Percentiles rank a stretch among this genome's conserved stretches.
Evolutionary conservation across 2,797 vertebrate species (phyloP).

Genomic region (Myotis daubentonii): DNA sequence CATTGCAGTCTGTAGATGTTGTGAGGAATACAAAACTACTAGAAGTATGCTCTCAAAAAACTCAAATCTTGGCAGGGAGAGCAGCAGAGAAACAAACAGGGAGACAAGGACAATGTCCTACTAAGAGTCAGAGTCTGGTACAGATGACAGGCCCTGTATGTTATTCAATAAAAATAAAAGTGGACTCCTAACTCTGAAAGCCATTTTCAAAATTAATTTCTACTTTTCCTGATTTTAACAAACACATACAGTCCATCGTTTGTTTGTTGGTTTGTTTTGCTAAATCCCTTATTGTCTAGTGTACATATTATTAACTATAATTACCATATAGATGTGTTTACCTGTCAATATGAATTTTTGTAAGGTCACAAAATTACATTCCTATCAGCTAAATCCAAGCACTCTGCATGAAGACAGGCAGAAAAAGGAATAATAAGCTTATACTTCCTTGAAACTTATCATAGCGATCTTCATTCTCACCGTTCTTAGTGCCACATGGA

Average conservation of each 20-base stretch:
- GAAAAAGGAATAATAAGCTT: neutral
- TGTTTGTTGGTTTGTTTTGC: neutral
- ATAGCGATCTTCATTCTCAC: neutral
- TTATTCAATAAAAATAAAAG: neutral
- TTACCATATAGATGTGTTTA: neutral
- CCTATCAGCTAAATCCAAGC: neutral
- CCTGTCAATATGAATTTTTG: neutral
- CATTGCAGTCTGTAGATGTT: neutral
- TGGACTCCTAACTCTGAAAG: neutral
- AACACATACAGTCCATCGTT: neutral
- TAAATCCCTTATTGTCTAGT: neutral
- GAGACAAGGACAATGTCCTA: neutral
- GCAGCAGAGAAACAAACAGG: neutral
- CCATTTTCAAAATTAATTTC: conserved; percentile 38
- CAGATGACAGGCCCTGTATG: neutral
- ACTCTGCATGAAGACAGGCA: neutral
- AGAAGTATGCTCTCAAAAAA: neutral
- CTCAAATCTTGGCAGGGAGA: neutral
- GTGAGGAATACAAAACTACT: neutral
- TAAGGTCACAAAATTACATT: neutral
- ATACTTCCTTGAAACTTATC: neutral
- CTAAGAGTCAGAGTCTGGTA: neutral
- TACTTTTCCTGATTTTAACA: conserved; percentile 14
- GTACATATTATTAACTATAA: neutral
- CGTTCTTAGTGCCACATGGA: neutral